Conservation (phyloP, 2,113 vertebrate species). For the Microtus pennsylvanicus region DNA sequence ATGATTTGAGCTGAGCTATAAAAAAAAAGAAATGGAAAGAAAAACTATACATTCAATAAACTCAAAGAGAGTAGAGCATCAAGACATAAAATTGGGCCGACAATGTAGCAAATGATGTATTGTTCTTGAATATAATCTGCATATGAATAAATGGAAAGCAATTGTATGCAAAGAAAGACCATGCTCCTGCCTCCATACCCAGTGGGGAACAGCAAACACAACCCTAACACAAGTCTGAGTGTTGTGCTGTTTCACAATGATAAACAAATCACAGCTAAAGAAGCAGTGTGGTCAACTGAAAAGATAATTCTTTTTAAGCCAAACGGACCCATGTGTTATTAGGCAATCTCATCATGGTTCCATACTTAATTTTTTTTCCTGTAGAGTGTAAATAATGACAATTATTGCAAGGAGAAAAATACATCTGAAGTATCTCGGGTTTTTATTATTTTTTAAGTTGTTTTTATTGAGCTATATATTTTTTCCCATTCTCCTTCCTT, state of each 20-base stretch:
- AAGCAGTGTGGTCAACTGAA: background rate
- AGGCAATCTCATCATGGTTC: background rate
- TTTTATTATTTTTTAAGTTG: too few relatives aligned
- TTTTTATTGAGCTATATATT: too few relatives aligned
- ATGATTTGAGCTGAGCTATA: slow-evolving; percentile 30
- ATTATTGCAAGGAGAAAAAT: slow-evolving; percentile 19
- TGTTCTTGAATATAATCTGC: slow-evolving; percentile 60
- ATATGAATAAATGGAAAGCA: slow-evolving; percentile 59
- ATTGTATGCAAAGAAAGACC: slow-evolving; percentile 29
- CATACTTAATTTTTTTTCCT: background rate
- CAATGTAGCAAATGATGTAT: slow-evolving; percentile 62
- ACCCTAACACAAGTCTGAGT: background rate
- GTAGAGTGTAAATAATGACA: background rate
- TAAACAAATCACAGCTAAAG: slow-evolving; percentile 15
- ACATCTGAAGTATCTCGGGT: background rate
- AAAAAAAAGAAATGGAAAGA: background rate
- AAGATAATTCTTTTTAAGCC: slow-evolving; percentile 33
- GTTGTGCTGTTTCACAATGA: slow-evolving; percentile 38
- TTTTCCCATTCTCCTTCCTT: too few relatives aligned
- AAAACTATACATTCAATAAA: slow-evolving; percentile 36
- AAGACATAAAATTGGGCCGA: slow-evolving; percentile 54
- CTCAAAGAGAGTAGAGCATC: slow-evolving; percentile 6
- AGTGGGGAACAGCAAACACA: slow-evolving; percentile 17
- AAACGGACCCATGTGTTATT: background rate
- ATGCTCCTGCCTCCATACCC: slow-evolving; percentile 18